Conservation (phyloP, 2,113 vertebrate species). For the Pantherophis guttatus region DNA sequence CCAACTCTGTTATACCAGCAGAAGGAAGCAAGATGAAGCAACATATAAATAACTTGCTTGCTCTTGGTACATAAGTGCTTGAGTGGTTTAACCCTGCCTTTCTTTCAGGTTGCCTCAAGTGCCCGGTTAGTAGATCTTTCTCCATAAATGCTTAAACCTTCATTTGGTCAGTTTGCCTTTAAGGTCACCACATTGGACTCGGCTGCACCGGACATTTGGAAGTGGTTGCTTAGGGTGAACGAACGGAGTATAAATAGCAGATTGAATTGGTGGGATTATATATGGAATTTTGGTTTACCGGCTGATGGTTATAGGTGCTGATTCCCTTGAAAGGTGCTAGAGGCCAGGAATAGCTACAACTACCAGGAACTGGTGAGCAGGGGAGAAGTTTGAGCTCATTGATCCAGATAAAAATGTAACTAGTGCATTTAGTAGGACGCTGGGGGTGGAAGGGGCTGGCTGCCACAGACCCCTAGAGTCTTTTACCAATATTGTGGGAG, state of each 20-base stretch:
- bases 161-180: background rate
- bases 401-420: background rate
- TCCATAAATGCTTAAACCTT: background rate
- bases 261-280: background rate
- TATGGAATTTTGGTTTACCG: background rate
- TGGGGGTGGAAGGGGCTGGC: background rate
- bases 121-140: background rate
- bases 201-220: background rate
- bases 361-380: background rate
- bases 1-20: background rate
- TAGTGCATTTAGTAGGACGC: background rate
- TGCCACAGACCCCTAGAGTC: background rate
- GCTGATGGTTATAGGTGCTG: background rate
- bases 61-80: background rate
- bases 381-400: background rate
- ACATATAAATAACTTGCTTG: background rate
- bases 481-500: background rate
- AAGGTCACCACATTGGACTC: background rate
- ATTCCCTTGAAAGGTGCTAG: background rate
- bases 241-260: background rate
- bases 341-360: background rate
- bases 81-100: background rate
- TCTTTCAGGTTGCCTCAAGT: background rate
- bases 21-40: background rate
- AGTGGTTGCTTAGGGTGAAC: background rate